Base-by-base conservation (phyloP, 2,888 invertebrate species). In the Catocala fraxini region DNA sequence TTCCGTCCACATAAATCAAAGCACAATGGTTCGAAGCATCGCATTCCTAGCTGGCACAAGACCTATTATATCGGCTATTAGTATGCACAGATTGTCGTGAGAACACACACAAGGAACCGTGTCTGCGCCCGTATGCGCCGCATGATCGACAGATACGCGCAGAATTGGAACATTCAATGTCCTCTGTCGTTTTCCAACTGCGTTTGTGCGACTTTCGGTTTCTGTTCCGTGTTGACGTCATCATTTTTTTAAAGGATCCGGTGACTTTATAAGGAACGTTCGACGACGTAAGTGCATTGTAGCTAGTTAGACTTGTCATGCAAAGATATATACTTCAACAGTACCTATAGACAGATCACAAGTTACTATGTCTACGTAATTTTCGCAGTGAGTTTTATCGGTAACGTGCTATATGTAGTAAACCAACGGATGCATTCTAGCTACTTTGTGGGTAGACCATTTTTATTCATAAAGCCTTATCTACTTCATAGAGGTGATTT, bases 151-250 rank as follows among this genome's bases (percentile, higher is more conserved):
- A 43, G 43, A 62, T 57, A 54, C 35, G n/a, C 7, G 5, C 42
- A 35, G 33, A 63, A 63, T 58, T 39, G 41, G 54, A 57, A 57
- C 63, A 51, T 49, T 39, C 12, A 42, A 49, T 42, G 42, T 41
- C 53, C 33, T 33, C 5, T 11, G 6, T 39, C 41, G 51, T 41
- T 56, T 56, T 51, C 9, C 42, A 59, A 47, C n/a, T 35, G 15
- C 25, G 10, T 45, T 46, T 63, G 12, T 47, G n/a, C 35, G 54
- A 63, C 63, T 67, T 64, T 69, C 47, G 51, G 41, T 66, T 63
- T 75, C 53, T 62, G 61, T 77, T 72, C 68, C 73, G 69, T 60
- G 48, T 63, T 54, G 47, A 58, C 59, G 59, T 71, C 64, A 70
- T 59, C 33, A 33, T 4, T 42, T 42, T 12, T 9, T 41, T n/a